phyloP scores from a whole-genome alignment of 2,888 invertebrate species.

The Lasioglossum oenotherae region DNA sequence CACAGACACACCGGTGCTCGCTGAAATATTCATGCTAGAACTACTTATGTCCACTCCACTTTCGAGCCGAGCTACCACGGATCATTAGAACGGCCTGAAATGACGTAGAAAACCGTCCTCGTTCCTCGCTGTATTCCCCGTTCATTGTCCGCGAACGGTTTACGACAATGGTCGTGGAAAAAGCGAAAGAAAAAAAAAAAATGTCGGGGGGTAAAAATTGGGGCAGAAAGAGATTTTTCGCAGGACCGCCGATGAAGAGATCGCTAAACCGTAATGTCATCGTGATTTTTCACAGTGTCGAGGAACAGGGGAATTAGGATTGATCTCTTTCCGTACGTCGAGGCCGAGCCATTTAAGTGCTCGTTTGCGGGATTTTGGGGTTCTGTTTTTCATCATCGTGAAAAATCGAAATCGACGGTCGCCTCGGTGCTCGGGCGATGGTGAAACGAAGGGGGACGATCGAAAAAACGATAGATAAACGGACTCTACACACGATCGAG shows the following conservation, averaged over 20 bases:
- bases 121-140: slow-evolving; percentile 22
- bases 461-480: slow-evolving; percentile 47
- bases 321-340: not conserved
- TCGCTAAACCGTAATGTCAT: slow-evolving; percentile 48
- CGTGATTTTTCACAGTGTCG: slow-evolving; percentile 54
- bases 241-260: slow-evolving; percentile 41
- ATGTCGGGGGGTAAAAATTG: slow-evolving; percentile 19
- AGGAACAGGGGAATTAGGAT: slow-evolving; percentile 5
- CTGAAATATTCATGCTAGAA: slow-evolving; percentile 48
- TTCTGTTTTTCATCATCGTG: slow-evolving; percentile 35
- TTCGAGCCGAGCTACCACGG: slow-evolving; percentile 22
- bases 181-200: not conserved
- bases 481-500: slow-evolving; percentile 31
- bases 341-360: slow-evolving; percentile 53
- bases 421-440: not conserved
- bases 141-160: slow-evolving; percentile 39
- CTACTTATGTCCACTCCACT: slow-evolving; percentile 36
- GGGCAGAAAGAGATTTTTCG: slow-evolving; percentile 14
- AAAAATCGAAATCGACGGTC: slow-evolving; percentile 47
- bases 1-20: slow-evolving; percentile 8
- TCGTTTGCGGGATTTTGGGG: slow-evolving; percentile 44
- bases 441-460: not conserved
- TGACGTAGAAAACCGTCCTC: slow-evolving; percentile 40
- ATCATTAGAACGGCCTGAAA: slow-evolving; percentile 39
- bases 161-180: slow-evolving; percentile 2